phyloP scores from a whole-genome alignment of 2,797 vertebrate genomes.

The Salmo trutta region DNA sequence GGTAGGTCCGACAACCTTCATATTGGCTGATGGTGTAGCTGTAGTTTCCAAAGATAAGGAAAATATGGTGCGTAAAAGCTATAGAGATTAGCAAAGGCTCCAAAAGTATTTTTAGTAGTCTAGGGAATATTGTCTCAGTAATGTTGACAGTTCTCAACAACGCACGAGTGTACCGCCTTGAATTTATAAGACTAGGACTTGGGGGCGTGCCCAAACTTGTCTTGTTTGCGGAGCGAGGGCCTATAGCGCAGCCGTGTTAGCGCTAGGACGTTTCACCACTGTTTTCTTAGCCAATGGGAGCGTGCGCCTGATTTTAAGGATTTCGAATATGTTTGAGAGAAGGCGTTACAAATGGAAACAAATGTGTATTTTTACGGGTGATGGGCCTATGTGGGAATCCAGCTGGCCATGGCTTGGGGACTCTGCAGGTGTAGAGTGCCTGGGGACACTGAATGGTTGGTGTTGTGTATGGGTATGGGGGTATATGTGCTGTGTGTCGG shows the following conservation, averaged over 20 bases:
- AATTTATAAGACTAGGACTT: slow-evolving; percentile 55
- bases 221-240: slow-evolving; percentile 57
- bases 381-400: slow-evolving; percentile 79
- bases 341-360: slow-evolving; percentile 86
- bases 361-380: slow-evolving; percentile 83
- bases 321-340: slow-evolving; percentile 82
- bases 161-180: slow-evolving; percentile 45
- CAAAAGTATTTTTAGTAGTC: slow-evolving; percentile 26
- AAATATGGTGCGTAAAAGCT: not conserved
- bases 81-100: not conserved
- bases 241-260: slow-evolving; percentile 57
- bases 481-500: slow-evolving; percentile 60
- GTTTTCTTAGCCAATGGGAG: slow-evolving; percentile 59
- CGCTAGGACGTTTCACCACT: slow-evolving; percentile 40
- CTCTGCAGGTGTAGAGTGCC: slow-evolving; percentile 83
- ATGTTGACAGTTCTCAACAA: slow-evolving; percentile 77
- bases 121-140: not conserved
- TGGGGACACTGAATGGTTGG: slow-evolving; percentile 68
- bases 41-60: not conserved
- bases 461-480: slow-evolving; percentile 36
- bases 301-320: slow-evolving; percentile 72
- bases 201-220: slow-evolving; percentile 51
- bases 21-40: slow-evolving; percentile 41
- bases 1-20: slow-evolving; percentile 84
- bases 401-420: slow-evolving; percentile 78